A percentile compares a stretch with the other conserved stretches of the same genome.
Evolutionary conservation across 2,797 vertebrate genomes (phyloP).

Genomic region (Adrianichthys oophorus): DNA sequence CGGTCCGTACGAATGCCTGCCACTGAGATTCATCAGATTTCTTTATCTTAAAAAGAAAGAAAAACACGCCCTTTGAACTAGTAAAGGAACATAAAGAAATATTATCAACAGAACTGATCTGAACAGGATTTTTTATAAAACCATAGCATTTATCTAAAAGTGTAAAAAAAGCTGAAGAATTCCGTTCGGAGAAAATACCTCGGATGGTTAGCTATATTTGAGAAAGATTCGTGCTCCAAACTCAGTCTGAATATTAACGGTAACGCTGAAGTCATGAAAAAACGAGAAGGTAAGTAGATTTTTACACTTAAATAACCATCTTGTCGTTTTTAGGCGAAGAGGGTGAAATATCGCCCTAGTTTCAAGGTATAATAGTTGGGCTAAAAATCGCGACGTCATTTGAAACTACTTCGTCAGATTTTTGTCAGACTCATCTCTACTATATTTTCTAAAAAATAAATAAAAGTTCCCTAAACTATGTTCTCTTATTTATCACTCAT

Average conservation of each 20-base stretch:
- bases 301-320: neutral
- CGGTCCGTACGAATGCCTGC: constrained; percentile 41
- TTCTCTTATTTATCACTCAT: no score
- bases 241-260: neutral
- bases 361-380: neutral
- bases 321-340: neutral
- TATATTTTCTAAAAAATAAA: no score
- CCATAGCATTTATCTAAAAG: no score
- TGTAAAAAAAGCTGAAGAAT: constrained; percentile 1
- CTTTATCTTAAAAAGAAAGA: no score
- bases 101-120: neutral
- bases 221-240: neutral
- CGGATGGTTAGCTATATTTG: no score
- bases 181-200: no score
- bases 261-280: constrained; percentile 57
- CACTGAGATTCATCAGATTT: constrained; percentile 1
- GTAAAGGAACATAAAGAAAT: neutral
- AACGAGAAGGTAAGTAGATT: constrained; percentile 59
- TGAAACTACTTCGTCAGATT: no score
- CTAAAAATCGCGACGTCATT: neutral
- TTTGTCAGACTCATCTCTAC: no score
- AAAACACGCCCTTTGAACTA: no score
- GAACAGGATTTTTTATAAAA: no score
- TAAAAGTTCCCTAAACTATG: no score
- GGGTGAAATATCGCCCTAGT: neutral